These are phyloP conservation scores for Nomada fucata DNA, from an alignment of 2,888 invertebrate species.

Conservation along the genomic window DNA sequence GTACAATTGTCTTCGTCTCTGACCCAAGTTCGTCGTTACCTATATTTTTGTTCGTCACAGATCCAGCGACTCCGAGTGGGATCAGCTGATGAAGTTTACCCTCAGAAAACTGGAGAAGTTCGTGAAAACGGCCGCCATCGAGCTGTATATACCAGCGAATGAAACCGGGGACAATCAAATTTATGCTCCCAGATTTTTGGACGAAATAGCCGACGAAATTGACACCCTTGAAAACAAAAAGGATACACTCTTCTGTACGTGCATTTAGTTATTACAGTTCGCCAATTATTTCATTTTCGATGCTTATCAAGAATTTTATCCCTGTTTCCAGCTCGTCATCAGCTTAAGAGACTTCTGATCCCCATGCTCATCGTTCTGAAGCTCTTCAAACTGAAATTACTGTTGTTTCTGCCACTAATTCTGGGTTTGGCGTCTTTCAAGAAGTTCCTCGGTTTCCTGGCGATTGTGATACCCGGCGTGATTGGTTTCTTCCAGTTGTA, in stretches of 20 bases:
- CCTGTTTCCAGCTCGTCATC: slow-evolving; percentile 89
- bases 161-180: slow-evolving; percentile 86
- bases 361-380: slow-evolving; percentile 92
- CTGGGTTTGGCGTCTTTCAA: slow-evolving; percentile 93
- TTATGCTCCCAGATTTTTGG: slow-evolving; percentile 92
- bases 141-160: slow-evolving; percentile 87
- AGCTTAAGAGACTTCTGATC: slow-evolving; percentile 92
- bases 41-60: slow-evolving; percentile 76
- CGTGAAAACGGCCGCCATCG: slow-evolving; percentile 91
- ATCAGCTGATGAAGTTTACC: slow-evolving; percentile 91
- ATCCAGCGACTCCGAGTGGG: slow-evolving; percentile 92
- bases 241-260: slow-evolving; percentile 92
- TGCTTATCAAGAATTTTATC: slow-evolving; percentile 14
- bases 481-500: slow-evolving; percentile 94
- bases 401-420: slow-evolving; percentile 92
- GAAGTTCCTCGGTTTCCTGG: slow-evolving; percentile 92
- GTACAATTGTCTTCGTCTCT: not conserved
- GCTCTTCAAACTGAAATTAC: slow-evolving; percentile 92
- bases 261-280: slow-evolving; percentile 41
- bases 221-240: slow-evolving; percentile 93
- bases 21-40: not conserved
- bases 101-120: slow-evolving; percentile 92
- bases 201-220: slow-evolving; percentile 93
- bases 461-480: slow-evolving; percentile 91
- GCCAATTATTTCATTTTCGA: not conserved